Evolutionary conservation across 2,888 invertebrate species (phyloP).

Genomic region (Ecliptopera silaceata): DNA sequence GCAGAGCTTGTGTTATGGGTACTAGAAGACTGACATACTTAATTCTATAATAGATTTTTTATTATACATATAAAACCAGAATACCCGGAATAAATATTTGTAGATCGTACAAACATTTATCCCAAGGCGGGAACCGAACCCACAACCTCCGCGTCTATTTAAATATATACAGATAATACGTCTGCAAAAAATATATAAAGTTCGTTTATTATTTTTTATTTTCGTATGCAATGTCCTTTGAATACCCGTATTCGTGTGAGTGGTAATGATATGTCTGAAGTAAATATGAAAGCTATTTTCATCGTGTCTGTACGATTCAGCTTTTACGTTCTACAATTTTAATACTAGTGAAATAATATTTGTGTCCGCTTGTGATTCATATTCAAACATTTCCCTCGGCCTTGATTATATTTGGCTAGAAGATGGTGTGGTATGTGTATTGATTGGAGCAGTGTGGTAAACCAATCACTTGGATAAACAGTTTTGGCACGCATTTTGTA

Average conservation of each 20-base stretch:
- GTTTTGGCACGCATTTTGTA: conserved; percentile 50
- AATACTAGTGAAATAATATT: conserved; percentile 21
- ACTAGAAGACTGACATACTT: too few relatives aligned
- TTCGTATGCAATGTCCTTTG: conserved; percentile 30
- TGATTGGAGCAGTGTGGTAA: conserved; percentile 43
- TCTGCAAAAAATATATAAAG: conserved; percentile 14
- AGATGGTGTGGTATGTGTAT: conserved; percentile 19
- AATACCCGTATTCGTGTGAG: conserved; percentile 29
- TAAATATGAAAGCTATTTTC: conserved; percentile 30
- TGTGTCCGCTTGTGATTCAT: conserved; percentile 31
- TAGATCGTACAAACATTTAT: too few relatives aligned
- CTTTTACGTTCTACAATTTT: conserved; percentile 19
- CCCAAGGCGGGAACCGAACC: too few relatives aligned
- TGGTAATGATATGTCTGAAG: conserved; percentile 26
- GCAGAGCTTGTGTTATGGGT: too few relatives aligned
- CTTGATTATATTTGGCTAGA: conserved; percentile 33
- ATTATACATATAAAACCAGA: too few relatives aligned
- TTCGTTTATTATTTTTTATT: conserved; percentile 20
- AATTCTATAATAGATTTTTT: too few relatives aligned
- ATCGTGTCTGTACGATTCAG: conserved; percentile 32
- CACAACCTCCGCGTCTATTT: too few relatives aligned
- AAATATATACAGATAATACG: too few relatives aligned
- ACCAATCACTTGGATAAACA: conserved; percentile 68
- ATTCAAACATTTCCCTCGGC: conserved; percentile 26
- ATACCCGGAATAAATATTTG: too few relatives aligned